Percentiles rank a stretch among this genome's conserved stretches.
Evolutionary conservation across 2,113 vertebrate species (phyloP).

Genomic region (Apaloderma vittatum): DNA sequence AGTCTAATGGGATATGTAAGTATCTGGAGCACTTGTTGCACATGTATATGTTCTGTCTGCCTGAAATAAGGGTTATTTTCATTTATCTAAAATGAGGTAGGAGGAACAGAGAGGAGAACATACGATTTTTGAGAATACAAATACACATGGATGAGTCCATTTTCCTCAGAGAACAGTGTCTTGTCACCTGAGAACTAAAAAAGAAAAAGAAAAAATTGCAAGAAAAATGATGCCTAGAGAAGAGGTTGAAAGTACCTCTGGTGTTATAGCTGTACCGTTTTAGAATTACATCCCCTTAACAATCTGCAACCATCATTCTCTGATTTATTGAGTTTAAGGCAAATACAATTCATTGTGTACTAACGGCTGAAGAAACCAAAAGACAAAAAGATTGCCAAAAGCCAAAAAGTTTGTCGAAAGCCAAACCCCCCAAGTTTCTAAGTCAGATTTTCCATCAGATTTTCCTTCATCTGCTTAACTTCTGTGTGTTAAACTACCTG

Average conservation of each 20-base stretch:
- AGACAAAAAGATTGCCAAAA: background rate
- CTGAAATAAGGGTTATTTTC: background rate
- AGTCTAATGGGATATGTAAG: background rate
- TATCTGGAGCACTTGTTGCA: background rate
- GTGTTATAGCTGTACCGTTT: background rate
- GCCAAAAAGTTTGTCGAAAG: background rate
- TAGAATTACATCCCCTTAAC: background rate
- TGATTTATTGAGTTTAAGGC: background rate
- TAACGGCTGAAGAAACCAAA: background rate
- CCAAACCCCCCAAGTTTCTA: background rate
- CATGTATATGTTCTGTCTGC: background rate
- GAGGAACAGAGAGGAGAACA: background rate
- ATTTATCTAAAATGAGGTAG: background rate
- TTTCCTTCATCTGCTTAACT: background rate
- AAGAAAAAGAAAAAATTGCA: background rate
- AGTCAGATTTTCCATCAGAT: background rate
- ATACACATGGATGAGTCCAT: background rate
- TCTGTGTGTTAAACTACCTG: background rate
- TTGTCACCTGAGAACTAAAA: background rate
- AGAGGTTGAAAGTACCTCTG: background rate
- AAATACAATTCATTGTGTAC: background rate
- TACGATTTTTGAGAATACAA: background rate
- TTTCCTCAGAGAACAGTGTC: background rate
- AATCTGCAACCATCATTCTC: background rate
- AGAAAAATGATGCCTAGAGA: background rate